Conservation (phyloP, 2,888 invertebrate species). For the Clepsis dumicolana region DNA sequence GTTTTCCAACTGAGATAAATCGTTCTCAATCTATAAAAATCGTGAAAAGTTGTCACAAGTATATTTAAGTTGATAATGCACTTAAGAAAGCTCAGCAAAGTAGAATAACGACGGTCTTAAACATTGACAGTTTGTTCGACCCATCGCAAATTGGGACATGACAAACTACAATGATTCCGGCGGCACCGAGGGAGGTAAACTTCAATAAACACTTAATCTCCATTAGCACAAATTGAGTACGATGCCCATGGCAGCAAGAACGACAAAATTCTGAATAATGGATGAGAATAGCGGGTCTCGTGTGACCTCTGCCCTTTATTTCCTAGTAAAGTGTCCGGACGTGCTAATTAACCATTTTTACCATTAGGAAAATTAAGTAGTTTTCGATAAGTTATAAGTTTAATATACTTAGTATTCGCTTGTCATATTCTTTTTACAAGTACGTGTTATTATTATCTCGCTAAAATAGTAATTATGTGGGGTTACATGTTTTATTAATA, state of each 20-base stretch:
- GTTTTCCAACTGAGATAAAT: conserved; percentile 30
- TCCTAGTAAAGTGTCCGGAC: conserved; percentile 33
- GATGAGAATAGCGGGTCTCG: conserved; percentile 60
- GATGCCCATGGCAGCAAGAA: conserved; percentile 53
- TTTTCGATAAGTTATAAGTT: background rate
- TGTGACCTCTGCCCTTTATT: conserved; percentile 59
- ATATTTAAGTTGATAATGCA: background rate
- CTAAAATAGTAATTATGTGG: too few relatives aligned
- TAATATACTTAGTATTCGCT: background rate
- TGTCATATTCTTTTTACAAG: background rate
- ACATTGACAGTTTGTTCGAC: background rate
- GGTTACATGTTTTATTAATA: too few relatives aligned
- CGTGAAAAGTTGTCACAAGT: conserved; percentile 13
- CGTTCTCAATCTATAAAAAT: conserved; percentile 34
- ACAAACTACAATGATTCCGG: conserved; percentile 48
- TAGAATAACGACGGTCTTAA: background rate
- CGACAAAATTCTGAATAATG: conserved; percentile 69
- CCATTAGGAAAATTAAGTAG: conserved; percentile 15
- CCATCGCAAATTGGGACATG: conserved; percentile 38
- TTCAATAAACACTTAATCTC: conserved; percentile 70
- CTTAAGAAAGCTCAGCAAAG: conserved; percentile 4
- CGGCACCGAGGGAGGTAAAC: conserved; percentile 52
- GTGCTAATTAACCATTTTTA: conserved; percentile 22
- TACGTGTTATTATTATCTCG: too few relatives aligned
- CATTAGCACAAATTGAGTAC: conserved; percentile 64